Evolutionary conservation across 2,888 invertebrate species (phyloP), one percentile per base, ranked within the genome.

Genomic region (Xylophagus ater): DNA sequence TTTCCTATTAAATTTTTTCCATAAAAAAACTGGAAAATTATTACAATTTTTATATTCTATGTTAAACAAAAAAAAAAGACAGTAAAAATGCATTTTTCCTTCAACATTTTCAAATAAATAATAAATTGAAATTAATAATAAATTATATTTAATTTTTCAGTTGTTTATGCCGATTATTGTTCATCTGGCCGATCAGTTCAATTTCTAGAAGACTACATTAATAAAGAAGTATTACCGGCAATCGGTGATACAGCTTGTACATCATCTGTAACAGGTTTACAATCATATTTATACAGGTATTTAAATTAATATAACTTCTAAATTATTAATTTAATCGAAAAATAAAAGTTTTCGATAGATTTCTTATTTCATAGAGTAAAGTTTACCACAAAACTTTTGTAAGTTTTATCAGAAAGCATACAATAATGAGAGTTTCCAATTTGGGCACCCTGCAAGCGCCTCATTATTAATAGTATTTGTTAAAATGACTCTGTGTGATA

Each of bases 101-200:
- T 24, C n/a, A 24, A 5, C 8, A n/a, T 24, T 4, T 4, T 24
- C n/a, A n/a, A 7, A n/a, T 4, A n/a, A 29, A 17, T 15, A 15
- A 9, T n/a, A 20, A 15, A 15, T 23, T 29, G 31, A 23, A 31
- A 43, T 41, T 53, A 48, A 53, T 48, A n/a, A n/a, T n/a, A n/a
- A n/a, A n/a, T n/a, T n/a, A n/a, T n/a, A n/a, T n/a, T n/a, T 55
- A 52, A 53, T 56, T 42, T 71, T 74, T 37, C 74, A 84, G 83
- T 81, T 54, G 77, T 86, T 9, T 89, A 87, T 60, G 84, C 87
- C 63, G 89, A 90, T 67, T 88, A 86, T 66, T 82, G 79, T 39
- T 85, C 88, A 2, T 86, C 86, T 1, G 89, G 89, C 10, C 73
- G 85, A 51, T 78, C 85, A 1, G 59, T 89, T 48, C 78, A 80